Evolutionary conservation across 2,113 vertebrate species (phyloP), one percentile per base, ranked within the genome.

Genomic region (Grammomys surdaster): DNA sequence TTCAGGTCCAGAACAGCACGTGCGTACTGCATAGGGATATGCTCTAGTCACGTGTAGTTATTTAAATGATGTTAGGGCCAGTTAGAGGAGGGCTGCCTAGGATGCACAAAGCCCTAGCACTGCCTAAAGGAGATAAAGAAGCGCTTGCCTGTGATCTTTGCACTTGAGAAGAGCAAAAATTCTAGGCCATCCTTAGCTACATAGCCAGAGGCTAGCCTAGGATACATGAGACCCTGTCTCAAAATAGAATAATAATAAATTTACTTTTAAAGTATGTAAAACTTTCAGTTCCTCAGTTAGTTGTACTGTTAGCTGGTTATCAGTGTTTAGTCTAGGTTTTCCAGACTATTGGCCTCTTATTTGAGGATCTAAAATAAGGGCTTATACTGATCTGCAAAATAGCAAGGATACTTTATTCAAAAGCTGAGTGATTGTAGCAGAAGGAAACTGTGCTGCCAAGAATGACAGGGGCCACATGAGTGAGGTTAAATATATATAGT

Each of bases 231-330:
- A 86, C 28, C n/a, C 82, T 48, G 63, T 48, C 14, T 67, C 63
- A 86, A 36, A 86, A 67, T 65, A 85, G 60, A 85, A 65, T 48
- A 86, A 51, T 17, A 31, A 63, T 28, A 84, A 40, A 16, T 60
- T 84, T 63, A 43, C 56, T 81, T 94, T 75, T 75, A 80, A 77
- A 82, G 36, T 77, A 88, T 91, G 70, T 70, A 76, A 88, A 95
- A 89, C 89, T 65, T 77, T 89, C 75, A 84, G 26, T 63, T 95
- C 33, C 24, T 96, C 65, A 2, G 0, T 54, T 84, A 2, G 0
- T 54, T 84, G 65, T 80, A 48, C 6, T n/a, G 46, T 36, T n/a
- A 69, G 60, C 10, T 69, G 19, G 11, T 86, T 36, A 31, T 67
- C 60, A 86, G 2, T 67, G 82, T 67, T 9, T 43, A 31, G n/a